Conservation (phyloP, 2,113 vertebrate genomes). For the Bubo scandiacus region DNA sequence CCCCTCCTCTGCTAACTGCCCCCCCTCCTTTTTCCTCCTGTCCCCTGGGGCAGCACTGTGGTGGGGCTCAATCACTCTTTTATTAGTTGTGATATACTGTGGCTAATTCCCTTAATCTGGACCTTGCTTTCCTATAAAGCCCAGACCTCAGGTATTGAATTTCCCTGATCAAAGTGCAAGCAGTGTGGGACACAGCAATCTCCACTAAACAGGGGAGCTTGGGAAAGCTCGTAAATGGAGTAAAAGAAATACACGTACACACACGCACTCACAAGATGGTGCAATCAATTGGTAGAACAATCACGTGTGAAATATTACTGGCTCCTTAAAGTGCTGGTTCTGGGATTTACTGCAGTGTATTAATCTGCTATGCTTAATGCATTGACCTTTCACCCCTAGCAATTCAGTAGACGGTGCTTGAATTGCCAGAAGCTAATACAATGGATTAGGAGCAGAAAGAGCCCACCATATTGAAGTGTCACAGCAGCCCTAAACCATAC, state of each 20-base stretch:
- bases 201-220: constrained; percentile 68
- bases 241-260: constrained; percentile 41
- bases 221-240: constrained; percentile 69
- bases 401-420: constrained; percentile 55
- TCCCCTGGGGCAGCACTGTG: constrained; percentile 62
- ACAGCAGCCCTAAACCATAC: background rate
- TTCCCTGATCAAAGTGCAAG: constrained; percentile 77
- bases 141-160: constrained; percentile 77
- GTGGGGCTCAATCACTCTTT: constrained; percentile 72
- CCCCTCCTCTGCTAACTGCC: background rate
- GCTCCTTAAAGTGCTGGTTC: constrained; percentile 56
- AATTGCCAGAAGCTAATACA: constrained; percentile 75
- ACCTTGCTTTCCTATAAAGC: constrained; percentile 75
- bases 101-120: constrained; percentile 81
- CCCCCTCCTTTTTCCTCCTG: background rate
- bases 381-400: constrained; percentile 68
- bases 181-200: constrained; percentile 63
- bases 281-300: constrained; percentile 59
- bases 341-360: constrained; percentile 76
- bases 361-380: constrained; percentile 76
- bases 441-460: constrained; percentile 68
- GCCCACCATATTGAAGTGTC: constrained; percentile 40
- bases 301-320: constrained; percentile 72
- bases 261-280: constrained; percentile 29
- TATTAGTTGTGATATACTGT: constrained; percentile 76